Percentiles rank a stretch among this genome's conserved stretches.
Evolutionary conservation across 2,113 vertebrate genomes (phyloP).

Genomic region (Glaucidium brasilianum): DNA sequence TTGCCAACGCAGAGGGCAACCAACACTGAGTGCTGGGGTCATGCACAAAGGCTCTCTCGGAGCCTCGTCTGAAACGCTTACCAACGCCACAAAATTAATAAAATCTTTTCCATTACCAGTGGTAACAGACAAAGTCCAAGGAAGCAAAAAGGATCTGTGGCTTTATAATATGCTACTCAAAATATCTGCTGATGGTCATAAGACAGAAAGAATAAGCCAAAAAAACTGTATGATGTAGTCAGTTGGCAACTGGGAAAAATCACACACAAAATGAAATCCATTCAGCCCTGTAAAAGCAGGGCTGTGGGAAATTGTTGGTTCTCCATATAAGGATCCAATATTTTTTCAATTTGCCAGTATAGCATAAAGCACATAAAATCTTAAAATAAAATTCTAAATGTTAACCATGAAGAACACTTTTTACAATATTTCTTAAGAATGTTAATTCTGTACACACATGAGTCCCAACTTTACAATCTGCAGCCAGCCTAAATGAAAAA

Average conservation of each 20-base stretch:
- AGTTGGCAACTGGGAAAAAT: slow-evolving; percentile 50
- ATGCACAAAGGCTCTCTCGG: background rate
- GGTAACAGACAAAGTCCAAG: slow-evolving; percentile 18
- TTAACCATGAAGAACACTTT: background rate
- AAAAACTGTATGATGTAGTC: slow-evolving; percentile 60
- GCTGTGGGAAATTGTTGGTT: slow-evolving; percentile 49
- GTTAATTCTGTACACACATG: background rate
- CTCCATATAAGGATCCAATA: slow-evolving; percentile 48
- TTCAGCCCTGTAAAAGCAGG: slow-evolving; percentile 24
- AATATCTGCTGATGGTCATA: slow-evolving; percentile 67
- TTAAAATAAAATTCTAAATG: slow-evolving; percentile 34
- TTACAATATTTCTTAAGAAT: slow-evolving; percentile 32
- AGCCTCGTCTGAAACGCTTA: background rate
- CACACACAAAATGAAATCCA: slow-evolving; percentile 45
- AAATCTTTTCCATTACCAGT: slow-evolving; percentile 31
- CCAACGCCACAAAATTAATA: background rate
- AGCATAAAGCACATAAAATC: slow-evolving; percentile 29
- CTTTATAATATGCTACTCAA: slow-evolving; percentile 54
- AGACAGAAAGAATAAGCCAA: slow-evolving; percentile 56
- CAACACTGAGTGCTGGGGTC: rapidly evolving
- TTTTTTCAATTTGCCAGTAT: slow-evolving; percentile 54
- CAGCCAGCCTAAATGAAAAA: slow-evolving; percentile 21
- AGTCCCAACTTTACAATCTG: background rate
- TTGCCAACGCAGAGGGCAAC: background rate
- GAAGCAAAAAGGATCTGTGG: slow-evolving; percentile 43